A percentile compares a stretch with the other conserved stretches of the same genome.
Evolutionary conservation across 2,888 invertebrate genomes (phyloP).

Genomic region (Parnassius apollo): DNA sequence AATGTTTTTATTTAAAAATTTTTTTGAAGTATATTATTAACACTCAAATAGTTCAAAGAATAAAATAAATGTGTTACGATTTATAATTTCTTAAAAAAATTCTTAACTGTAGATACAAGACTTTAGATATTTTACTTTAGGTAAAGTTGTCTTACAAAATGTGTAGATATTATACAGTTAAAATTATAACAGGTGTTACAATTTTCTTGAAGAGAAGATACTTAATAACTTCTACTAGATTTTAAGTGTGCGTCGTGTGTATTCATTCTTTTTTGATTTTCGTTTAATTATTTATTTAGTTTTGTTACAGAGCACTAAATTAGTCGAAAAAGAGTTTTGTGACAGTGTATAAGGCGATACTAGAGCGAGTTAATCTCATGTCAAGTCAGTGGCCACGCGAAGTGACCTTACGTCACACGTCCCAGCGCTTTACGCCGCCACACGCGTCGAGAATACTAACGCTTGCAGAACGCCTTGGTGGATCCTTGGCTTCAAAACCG

Average conservation of each 20-base stretch:
- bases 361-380: slow-evolving; percentile 64
- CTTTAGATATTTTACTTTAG: too few species aligned
- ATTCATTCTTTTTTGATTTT: background rate
- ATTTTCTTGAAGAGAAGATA: too few species aligned
- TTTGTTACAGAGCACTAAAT: background rate
- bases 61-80: too few species aligned
- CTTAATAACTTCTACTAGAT: background rate
- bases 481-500: slow-evolving; percentile 81
- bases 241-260: background rate
- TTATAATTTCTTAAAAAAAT: too few species aligned
- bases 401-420: slow-evolving; percentile 77
- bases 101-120: too few species aligned
- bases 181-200: too few species aligned
- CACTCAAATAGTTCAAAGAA: too few species aligned
- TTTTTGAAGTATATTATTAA: too few species aligned
- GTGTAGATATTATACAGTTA: too few species aligned
- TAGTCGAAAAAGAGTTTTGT: slow-evolving; percentile 15
- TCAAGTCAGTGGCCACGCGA: slow-evolving; percentile 68
- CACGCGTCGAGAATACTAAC: slow-evolving; percentile 77
- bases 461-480: slow-evolving; percentile 72
- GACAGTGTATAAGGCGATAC: slow-evolving; percentile 31
- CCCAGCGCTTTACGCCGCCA: slow-evolving; percentile 60
- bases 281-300: background rate
- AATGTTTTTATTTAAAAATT: too few species aligned
- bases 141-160: too few species aligned